Conservation (phyloP, 2,113 vertebrate species). For the Xiphophorus couchianus region DNA sequence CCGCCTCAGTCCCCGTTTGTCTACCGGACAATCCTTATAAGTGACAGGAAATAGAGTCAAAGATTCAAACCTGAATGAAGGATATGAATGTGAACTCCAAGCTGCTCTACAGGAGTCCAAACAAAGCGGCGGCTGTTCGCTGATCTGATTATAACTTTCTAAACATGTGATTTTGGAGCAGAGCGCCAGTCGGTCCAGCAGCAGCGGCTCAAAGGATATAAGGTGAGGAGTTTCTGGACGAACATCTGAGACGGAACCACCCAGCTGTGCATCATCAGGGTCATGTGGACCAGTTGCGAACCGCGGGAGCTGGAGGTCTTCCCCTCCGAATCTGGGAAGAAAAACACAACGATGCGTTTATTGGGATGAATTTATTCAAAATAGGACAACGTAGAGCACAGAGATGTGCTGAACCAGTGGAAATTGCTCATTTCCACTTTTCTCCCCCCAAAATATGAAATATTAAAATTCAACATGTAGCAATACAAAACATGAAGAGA, state of each 20-base stretch:
- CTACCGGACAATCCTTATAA: constrained; percentile 79
- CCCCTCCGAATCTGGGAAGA: constrained; percentile 77
- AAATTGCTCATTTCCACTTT: too few species aligned
- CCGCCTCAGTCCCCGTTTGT: constrained; percentile 73
- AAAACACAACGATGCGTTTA: constrained; percentile 22
- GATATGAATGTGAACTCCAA: neutral
- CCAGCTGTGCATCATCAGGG: constrained; percentile 86
- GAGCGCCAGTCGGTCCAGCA: constrained; percentile 21
- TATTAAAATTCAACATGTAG: too few species aligned
- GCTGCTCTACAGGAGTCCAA: constrained; percentile 40
- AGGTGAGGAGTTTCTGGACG: constrained; percentile 77
- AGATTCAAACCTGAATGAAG: constrained; percentile 44
- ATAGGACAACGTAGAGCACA: neutral
- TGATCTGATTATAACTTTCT: constrained; percentile 59
- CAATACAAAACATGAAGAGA: too few species aligned
- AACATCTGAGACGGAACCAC: constrained; percentile 80
- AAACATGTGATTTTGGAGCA: constrained; percentile 54
- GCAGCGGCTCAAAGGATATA: constrained; percentile 77
- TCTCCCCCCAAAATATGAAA: too few species aligned
- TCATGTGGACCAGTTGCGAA: constrained; percentile 80
- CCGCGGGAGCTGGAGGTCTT: constrained; percentile 68
- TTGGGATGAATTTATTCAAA: constrained; percentile 4
- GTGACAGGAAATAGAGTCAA: constrained; percentile 74
- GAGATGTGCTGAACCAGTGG: too few species aligned
- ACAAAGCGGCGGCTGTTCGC: constrained; percentile 68